These are phyloP conservation scores for Caenorhabditis inopinata DNA, from an alignment of 1,140 invertebrate species.

Conservation along the genomic window DNA sequence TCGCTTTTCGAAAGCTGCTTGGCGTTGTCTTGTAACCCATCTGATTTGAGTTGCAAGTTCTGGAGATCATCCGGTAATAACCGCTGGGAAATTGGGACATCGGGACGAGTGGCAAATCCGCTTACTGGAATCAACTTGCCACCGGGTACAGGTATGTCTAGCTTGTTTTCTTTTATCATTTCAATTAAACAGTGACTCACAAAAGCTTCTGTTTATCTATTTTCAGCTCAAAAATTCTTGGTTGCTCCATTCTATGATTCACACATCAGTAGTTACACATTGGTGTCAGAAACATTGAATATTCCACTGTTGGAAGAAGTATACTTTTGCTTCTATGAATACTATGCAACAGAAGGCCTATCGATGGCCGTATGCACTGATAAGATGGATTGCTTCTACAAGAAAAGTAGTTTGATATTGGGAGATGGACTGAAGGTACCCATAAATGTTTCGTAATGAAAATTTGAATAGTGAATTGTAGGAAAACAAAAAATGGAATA, in stretches of 20 bases:
- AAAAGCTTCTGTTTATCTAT: neutral
- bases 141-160: constrained; percentile 43
- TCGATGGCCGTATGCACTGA: constrained; percentile 46
- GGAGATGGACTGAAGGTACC: neutral
- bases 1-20: constrained; percentile 48
- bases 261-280: constrained; percentile 33
- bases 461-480: too few relatives aligned
- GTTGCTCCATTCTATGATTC: constrained; percentile 44
- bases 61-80: constrained; percentile 46
- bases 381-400: constrained; percentile 49
- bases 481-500: constrained; percentile 45
- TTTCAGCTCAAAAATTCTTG: constrained; percentile 46
- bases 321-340: constrained; percentile 51
- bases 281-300: constrained; percentile 38
- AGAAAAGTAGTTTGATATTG: constrained; percentile 35
- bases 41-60: constrained; percentile 47
- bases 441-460: too few relatives aligned
- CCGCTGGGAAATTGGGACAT: constrained; percentile 46
- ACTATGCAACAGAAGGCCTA: constrained; percentile 43
- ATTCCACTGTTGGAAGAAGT: constrained; percentile 42
- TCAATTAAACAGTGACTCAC: too few relatives aligned
- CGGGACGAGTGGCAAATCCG: constrained; percentile 43
- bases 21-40: constrained; percentile 49
- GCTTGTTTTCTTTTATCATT: neutral
- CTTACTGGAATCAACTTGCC: constrained; percentile 48